Conservation (phyloP, 2,113 vertebrate species). For the Eudyptes chrysolophus region DNA sequence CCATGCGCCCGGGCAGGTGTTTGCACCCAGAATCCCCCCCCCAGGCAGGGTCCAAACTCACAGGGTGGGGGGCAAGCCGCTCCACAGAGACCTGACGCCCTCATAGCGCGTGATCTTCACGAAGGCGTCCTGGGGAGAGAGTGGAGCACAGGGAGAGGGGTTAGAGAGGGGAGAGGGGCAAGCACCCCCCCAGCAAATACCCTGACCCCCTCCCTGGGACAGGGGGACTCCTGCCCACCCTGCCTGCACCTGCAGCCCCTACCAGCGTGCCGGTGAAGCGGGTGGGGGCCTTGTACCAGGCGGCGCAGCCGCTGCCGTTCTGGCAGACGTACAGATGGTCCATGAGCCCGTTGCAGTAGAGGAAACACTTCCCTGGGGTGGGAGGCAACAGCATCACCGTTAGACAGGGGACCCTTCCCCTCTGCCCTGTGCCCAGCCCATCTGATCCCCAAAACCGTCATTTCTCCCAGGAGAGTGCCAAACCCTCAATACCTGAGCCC, state of each 20-base stretch:
- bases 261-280: conserved; percentile 92
- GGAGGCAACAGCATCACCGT: not conserved
- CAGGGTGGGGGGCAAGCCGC: conserved; percentile 94
- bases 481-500: not conserved
- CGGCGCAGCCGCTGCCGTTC: conserved; percentile 80
- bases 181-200: not conserved
- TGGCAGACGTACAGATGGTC: conserved; percentile 93
- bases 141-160: not conserved
- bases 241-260: not conserved
- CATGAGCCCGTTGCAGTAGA: conserved; percentile 94
- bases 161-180: not conserved
- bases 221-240: not conserved
- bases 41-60: conserved; percentile 72
- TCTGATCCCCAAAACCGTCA: not conserved
- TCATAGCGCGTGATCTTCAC: conserved; percentile 93
- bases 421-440: not conserved
- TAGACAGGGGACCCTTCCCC: not conserved
- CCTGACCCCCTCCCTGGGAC: rapidly evolving
- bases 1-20: rapidly evolving
- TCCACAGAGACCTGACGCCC: conserved; percentile 91
- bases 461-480: not conserved
- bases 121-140: conserved; percentile 86
- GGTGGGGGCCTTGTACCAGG: conserved; percentile 88
- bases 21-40: not conserved
- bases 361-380: conserved; percentile 89